Conservation (phyloP, 2,797 vertebrate species). For the Simalia tracyae region DNA sequence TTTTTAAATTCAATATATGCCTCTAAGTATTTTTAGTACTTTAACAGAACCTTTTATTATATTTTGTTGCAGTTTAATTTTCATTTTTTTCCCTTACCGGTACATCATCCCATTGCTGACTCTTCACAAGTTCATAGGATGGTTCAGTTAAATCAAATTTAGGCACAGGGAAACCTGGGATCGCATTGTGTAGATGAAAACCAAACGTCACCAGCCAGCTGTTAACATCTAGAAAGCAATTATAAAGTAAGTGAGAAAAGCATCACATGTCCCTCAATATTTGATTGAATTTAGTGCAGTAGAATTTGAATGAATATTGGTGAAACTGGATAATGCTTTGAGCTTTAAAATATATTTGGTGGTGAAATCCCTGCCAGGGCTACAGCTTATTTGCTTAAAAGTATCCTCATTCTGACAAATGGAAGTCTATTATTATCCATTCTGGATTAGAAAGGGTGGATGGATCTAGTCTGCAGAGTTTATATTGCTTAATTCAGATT, state of each 20-base stretch:
- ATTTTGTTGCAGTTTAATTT: background rate
- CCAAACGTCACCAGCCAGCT: constrained; percentile 99
- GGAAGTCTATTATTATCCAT: background rate
- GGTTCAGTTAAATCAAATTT: constrained; percentile 92
- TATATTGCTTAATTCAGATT: background rate
- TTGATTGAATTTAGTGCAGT: background rate
- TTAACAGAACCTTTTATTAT: constrained; percentile 28
- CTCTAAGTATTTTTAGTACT: constrained; percentile 23
- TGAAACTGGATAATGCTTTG: background rate
- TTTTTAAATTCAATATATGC: constrained; percentile 25
- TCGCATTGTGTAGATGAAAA: constrained; percentile 98
- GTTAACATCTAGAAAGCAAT: constrained; percentile 88
- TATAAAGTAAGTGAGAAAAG: constrained; percentile 27
- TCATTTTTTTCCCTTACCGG: constrained; percentile 80
- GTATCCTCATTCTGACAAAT: background rate
- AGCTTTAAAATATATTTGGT: background rate
- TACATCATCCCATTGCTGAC: constrained; percentile 94
- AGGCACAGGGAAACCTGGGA: constrained; percentile 93
- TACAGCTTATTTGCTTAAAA: background rate
- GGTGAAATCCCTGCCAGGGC: background rate
- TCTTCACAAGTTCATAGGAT: constrained; percentile 93
- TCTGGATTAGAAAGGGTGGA: background rate
- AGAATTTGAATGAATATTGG: background rate
- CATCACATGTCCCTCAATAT: constrained; percentile 1
- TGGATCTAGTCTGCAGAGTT: background rate